Evolutionary conservation across 2,113 vertebrate species (phyloP), one percentile per base, ranked within the genome.

Genomic region (Solea senegalensis): DNA sequence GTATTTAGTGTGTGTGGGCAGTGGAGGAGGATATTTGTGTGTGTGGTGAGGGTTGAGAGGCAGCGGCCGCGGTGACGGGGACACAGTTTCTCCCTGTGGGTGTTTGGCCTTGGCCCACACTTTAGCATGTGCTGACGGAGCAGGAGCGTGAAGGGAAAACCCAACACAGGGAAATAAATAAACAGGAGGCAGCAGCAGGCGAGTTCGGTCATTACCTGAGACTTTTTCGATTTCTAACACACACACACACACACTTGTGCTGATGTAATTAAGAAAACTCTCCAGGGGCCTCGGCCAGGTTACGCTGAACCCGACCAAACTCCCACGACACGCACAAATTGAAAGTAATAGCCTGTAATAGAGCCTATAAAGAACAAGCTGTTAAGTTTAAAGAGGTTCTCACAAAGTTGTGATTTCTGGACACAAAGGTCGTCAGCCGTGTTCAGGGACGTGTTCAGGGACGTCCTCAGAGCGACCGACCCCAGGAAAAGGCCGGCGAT

Each of bases 21-120:
- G 65, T 50, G 14, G 86, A 16, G 72, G 74, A 60, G 72, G 75
- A 61, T 83, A 67, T 82, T 84, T 82, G 64, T 69, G 84, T 71
- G 43, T 77, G 83, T 45, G 81, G 83, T 58, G 66, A 65, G 79
- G 83, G 53, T 81, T 74, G 79, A 81, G 41, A 57, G 69, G 59
- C 51, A 2, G 76, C 39, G 13, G 67, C 50, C 50, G 78, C 45
- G 15, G 67, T 55, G 66, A 55, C 7, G 64, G 76, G 82, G 76
- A 82, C 66, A 50, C 54, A 71, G 82, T 80, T 72, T 61, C 71
- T 81, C 84, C 69, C 82, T 66, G 77, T 28, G 69, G 84, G 70
- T 65, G 81, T 80, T 85, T 88, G 81, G 83, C 85, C 76, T 76
- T 41, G 73, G 86, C 80, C 68, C 49, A 0, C 73, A 55, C 71